Evolutionary conservation across 2,888 invertebrate genomes (phyloP), one percentile per base, ranked within the genome.

Genomic region (Strigamia transsilvanica): DNA sequence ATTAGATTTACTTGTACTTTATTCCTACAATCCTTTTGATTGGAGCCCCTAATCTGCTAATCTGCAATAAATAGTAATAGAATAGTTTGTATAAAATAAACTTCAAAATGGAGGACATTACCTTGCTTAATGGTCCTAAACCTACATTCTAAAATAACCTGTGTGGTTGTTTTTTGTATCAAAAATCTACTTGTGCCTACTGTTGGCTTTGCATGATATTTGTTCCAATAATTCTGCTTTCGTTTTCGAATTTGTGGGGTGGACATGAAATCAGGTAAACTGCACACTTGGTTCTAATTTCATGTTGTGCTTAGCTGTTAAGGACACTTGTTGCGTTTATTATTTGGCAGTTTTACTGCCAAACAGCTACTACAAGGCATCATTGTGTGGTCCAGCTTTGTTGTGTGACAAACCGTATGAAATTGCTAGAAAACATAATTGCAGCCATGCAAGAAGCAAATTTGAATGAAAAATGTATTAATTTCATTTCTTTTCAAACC

Each of bases 381-480:
- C 61, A 61, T n/a, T 61, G 61, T 61, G 61, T 61, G 61, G 61
- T 61, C 6, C 61, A 61, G 61, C 61, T 61, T 61, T 23, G 6
- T 18, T 61, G 61, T 61, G 9, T 21, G 10, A 61, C 61, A 15
- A 46, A 12, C 46, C 46, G 46, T 46, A 46, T 46, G 46, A 46
- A 46, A 46, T 46, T 46, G 61, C 23, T 21, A 61, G n/a, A 61
- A 61, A 18, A 18, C 61, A 61, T 61, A 61, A 61, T n/a, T 21
- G 18, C 21, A 61, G 18, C 18, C 9, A 10, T 6, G 18, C 2
- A 21, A 9, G 5, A 15, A 21, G 10, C 21, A 2, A 5, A 2
- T 5, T 9, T 18, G 15, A 46, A 61, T 61, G 18, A 61, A 18
- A n/a, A 61, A 61, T 23, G 10, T 61, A 61, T 23, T 61, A 18